Evolutionary conservation across 2,797 vertebrate species (phyloP), one percentile per base, ranked within the genome.

Genomic region (Brachyalestes nurse): DNA sequence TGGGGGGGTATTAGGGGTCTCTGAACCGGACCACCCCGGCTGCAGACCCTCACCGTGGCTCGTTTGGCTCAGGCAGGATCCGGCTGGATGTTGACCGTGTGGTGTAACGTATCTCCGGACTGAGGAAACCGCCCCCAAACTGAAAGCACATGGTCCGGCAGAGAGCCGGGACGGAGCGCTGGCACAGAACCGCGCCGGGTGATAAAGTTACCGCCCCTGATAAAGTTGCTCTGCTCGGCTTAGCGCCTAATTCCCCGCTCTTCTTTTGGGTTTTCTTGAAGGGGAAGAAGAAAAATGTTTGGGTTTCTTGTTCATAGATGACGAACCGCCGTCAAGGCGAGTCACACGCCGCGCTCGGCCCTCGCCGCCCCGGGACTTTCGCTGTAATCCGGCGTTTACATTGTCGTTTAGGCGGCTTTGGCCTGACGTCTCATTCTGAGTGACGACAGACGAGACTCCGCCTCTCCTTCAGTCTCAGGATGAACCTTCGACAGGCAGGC

Each of bases 351-450:
- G n/a, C n/a, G n/a, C n/a, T n/a, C n/a, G n/a, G n/a, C n/a, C n/a
- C n/a, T n/a, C n/a, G n/a, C n/a, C n/a, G n/a, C n/a, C n/a, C n/a
- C n/a, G n/a, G n/a, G n/a, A n/a, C n/a, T n/a, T n/a, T n/a, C 88
- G 83, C 89, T 86, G 91, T 94, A 94, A 95, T 94, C 93, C 91
- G 34, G 67, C 91, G 77, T 92, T 95, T 95, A 94, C 92, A 92
- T 89, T 91, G 92, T 91, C 78, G 90, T 91, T 95, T 93, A 92
- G 61, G 91, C 91, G 88, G 89, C 90, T 90, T 92, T 90, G 83
- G 88, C 84, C 87, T 88, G 91, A 92, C 90, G 34, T 86, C 87
- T 93, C 90, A 89, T 88, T 91, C 90, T 88, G 49, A 95, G 88
- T 93, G 94, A 94, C 93, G 93, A 81, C 84, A 92, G 93, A 93